Evolutionary conservation across 2,888 invertebrate species (phyloP), one percentile per base, ranked within the genome.

Genomic region (Aphidoletes aphidimyza): DNA sequence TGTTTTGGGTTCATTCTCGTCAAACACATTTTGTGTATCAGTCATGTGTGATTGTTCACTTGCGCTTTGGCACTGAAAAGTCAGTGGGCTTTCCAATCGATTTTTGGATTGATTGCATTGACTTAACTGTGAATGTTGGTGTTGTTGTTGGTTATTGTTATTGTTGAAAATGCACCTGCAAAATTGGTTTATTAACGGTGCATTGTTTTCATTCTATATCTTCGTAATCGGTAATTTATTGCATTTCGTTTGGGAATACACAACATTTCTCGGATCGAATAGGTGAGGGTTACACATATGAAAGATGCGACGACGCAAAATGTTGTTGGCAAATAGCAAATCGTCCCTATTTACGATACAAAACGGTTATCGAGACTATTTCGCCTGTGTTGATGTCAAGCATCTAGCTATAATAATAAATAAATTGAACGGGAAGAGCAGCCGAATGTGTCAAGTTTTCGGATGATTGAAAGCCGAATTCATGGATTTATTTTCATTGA

Each of bases 151-250:
- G n/a, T n/a, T n/a, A n/a, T n/a, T n/a, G n/a, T n/a, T n/a, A 8
- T 54, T 54, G 54, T 11, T 3, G 6, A 69, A 69, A 54, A 26
- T 54, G 69, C 69, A 69, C 69, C 69, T 69, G 69, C 69, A 69
- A 69, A 69, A 69, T 69, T 69, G 30, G 69, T 69, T 69, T 69
- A 69, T 69, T 69, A 69, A 69, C 69, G 34, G 34, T 69, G 69
- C 69, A 69, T 69, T 69, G 69, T 69, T 69, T 69, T 47, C 47
- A 14, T 17, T 11, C 17, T 19, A 11, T 34, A 30, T 69, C 69
- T 69, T 30, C 30, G 30, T 69, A 69, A 69, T 69, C 69, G 69
- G 69, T 69, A 30, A 69, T 69, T 69, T 69, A 69, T 69, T 69
- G 34, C 69, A 34, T 69, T 69, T 69, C 6, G 22, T 54, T 54